These are phyloP conservation scores for Pyrochroa serraticornis DNA, from an alignment of 2,888 invertebrate species.

Conservation along the genomic window DNA sequence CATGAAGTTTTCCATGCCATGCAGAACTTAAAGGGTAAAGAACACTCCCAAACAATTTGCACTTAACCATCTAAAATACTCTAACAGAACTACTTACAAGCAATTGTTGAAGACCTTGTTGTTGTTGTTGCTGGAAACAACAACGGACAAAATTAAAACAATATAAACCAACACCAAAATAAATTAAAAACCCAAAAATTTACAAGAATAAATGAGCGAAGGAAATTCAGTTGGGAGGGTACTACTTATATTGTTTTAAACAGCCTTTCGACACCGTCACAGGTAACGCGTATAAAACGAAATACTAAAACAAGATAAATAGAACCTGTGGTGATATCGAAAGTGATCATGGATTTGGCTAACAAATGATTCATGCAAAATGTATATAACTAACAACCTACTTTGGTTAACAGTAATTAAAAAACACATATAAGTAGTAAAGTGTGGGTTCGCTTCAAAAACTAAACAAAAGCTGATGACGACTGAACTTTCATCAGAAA, in stretches of 20 bases:
- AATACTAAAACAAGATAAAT: not conserved
- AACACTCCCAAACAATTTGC: conserved; percentile 11
- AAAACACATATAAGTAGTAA: conserved; percentile 29
- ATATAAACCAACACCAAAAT: conserved; percentile 45
- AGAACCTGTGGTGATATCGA: conserved; percentile 16
- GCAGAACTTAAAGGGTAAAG: conserved; percentile 29
- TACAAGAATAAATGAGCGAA: conserved; percentile 18
- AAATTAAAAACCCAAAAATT: conserved; percentile 27
- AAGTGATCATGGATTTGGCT: conserved; percentile 3
- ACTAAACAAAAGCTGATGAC: conserved; percentile 1
- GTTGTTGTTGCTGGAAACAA: conserved; percentile 84
- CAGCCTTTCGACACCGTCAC: conserved; percentile 18
- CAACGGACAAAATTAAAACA: conserved; percentile 52
- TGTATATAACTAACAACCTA: conserved; percentile 18
- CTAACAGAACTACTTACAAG: conserved; percentile 75
- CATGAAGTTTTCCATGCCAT: conserved; percentile 20
- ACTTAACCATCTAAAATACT: conserved; percentile 39
- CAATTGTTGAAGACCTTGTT: conserved; percentile 90
- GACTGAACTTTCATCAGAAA: not conserved
- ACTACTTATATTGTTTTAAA: conserved; percentile 30
- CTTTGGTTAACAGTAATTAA: not conserved
- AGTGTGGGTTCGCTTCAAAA: conserved; percentile 6
- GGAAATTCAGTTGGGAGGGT: conserved; percentile 8
- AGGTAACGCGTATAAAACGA: not conserved
- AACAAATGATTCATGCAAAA: conserved; percentile 20